Percentiles rank a stretch among this genome's conserved stretches.
phyloP scores from a whole-genome alignment of 1,140 invertebrate genomes.

The Tetragnatha versicolor region DNA sequence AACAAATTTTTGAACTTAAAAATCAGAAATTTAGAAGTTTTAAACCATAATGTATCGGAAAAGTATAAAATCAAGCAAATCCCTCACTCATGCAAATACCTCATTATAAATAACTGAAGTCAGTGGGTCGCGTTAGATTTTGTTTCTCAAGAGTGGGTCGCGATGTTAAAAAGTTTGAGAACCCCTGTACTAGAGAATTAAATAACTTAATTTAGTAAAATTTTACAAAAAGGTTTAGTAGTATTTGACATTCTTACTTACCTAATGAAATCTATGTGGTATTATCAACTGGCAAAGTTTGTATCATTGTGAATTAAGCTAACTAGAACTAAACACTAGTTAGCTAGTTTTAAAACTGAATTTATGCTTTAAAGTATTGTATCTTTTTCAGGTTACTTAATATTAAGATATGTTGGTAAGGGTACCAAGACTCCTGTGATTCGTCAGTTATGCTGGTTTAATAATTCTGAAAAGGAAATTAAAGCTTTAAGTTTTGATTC shows the following conservation, averaged over 20 bases:
- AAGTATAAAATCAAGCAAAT: no score
- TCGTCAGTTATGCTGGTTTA: slow-evolving; percentile 75
- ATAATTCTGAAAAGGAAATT: slow-evolving; percentile 69
- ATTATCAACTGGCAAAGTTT: background rate
- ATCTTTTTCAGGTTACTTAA: slow-evolving; percentile 31
- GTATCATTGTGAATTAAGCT: background rate
- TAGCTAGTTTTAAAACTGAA: background rate
- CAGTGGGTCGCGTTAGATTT: no score
- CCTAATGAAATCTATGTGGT: background rate
- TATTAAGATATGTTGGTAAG: slow-evolving; percentile 30
- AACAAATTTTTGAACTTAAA: no score
- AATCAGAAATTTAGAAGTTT: no score
- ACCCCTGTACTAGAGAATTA: no score
- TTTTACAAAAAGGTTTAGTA: no score
- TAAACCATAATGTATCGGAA: no score
- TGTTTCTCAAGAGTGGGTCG: no score
- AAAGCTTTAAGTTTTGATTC: slow-evolving; percentile 75
- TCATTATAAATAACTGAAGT: no score
- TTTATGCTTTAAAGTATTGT: background rate
- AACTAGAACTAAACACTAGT: background rate
- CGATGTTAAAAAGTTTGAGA: no score
- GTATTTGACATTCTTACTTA: background rate
- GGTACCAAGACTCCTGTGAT: slow-evolving; percentile 65
- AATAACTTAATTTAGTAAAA: no score
- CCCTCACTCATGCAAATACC: no score